Evolutionary conservation across 1,140 invertebrate species (phyloP), one percentile per base, ranked within the genome.

Genomic region (Meloidogyne chitwoodi): DNA sequence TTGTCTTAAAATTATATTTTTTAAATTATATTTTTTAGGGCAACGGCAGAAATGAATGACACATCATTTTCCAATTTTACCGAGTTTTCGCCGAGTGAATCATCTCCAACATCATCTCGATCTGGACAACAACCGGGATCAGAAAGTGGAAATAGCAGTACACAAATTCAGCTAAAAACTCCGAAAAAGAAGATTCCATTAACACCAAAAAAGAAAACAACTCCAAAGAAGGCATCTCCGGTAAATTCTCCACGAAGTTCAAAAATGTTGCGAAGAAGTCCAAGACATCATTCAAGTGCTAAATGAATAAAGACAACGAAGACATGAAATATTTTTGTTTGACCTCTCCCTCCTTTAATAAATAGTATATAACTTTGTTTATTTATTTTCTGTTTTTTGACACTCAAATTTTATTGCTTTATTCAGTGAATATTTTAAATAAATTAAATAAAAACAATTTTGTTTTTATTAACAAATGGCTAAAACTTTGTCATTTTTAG

Each of bases 51-150:
- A 27, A 34, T 34, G 31, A 74, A 66, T 2, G 48, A 77, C 62
- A 77, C 61, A 29, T 77, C 76, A 10, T 77, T 77, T 34, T 66
- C 76, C 0, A 77, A 64, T 29, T 77, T 77, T 76, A 75, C 71
- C 11, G 61, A 62, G 14, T 24, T 77, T 26, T 75, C 76, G n/a
- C 31, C 29, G 12, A 77, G 48, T 19, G 76, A 77, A 27, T 73
- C 75, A 31, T 77, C 76, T 16, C 38, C 61, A 11, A 34, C 75
- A 19, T 72, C 75, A 12, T 68, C 68, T 44, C 16, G 29, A 19
- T 67, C 65, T 41, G 65, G 16, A 19, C 65, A 34, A n/a, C 27
- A 10, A 5, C n/a, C 38, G 5, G 34, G 56, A 11, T 24, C 48
- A 73, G 56, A 26, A 73, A 56, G 11, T 16, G 19, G 16, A 41